These are phyloP conservation scores for Stegostoma tigrinum DNA, from an alignment of 2,113 vertebrate genomes.

Conservation along the genomic window DNA sequence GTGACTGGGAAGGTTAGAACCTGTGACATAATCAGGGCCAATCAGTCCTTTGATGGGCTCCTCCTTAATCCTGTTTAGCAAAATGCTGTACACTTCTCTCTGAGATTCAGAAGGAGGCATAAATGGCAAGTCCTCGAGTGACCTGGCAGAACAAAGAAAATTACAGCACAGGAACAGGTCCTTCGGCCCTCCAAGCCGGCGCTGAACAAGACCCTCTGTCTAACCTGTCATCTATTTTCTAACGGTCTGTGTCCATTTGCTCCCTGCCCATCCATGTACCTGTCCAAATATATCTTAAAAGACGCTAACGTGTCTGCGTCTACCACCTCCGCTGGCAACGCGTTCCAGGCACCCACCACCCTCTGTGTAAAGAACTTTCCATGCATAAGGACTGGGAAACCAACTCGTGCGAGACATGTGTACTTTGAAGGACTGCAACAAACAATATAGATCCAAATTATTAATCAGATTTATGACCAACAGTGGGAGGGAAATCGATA, in stretches of 20 bases:
- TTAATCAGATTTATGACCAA: neutral
- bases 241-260: too few relatives aligned
- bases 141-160: slow-evolving; percentile 52
- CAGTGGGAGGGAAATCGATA: neutral
- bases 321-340: too few relatives aligned
- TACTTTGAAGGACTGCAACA: neutral
- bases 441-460: neutral
- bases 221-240: too few relatives aligned
- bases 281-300: too few relatives aligned
- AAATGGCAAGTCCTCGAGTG: slow-evolving; percentile 46
- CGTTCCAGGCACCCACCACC: too few relatives aligned
- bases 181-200: too few relatives aligned
- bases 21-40: slow-evolving; percentile 82
- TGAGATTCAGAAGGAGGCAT: slow-evolving; percentile 70
- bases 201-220: too few relatives aligned
- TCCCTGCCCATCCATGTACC: too few relatives aligned
- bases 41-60: slow-evolving; percentile 61
- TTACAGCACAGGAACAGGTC: too few relatives aligned
- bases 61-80: slow-evolving; percentile 63
- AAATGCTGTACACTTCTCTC: slow-evolving; percentile 54
- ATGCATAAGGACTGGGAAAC: too few relatives aligned
- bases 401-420: neutral
- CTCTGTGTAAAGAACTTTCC: too few relatives aligned
- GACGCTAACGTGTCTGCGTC: too few relatives aligned
- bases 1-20: slow-evolving; percentile 91